phyloP scores from a whole-genome alignment of 2,888 invertebrate genomes.

The Sinotaia quadrata region DNA sequence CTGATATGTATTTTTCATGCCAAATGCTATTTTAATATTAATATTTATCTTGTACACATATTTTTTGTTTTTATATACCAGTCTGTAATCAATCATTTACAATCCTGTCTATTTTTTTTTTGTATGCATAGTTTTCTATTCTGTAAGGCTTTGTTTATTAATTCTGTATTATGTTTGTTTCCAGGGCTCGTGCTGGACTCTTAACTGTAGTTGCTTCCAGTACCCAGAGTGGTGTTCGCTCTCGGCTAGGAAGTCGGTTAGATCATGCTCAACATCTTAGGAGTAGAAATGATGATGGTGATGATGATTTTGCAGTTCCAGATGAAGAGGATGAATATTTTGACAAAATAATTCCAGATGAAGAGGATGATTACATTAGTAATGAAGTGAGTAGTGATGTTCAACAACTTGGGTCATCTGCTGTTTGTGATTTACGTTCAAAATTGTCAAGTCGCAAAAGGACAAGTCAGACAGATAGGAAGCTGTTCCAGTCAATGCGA shows the following conservation, averaged over 20 bases:
- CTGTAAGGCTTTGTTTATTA: background rate
- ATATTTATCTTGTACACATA: background rate
- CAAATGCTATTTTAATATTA: background rate
- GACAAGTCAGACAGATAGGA: background rate
- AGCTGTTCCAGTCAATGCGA: conserved; percentile 11
- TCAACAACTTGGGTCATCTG: background rate
- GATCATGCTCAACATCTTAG: background rate
- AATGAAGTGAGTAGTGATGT: no score
- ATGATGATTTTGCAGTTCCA: background rate
- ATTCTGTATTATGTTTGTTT: background rate
- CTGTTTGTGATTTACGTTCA: conserved; percentile 4
- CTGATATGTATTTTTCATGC: no score
- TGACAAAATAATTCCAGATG: background rate
- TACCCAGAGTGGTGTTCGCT: background rate
- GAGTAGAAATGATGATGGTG: conserved; percentile 4
- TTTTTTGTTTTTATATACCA: background rate
- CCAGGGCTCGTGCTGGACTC: conserved; percentile 8
- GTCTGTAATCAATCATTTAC: no score
- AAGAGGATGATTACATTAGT: no score
- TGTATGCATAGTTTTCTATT: background rate
- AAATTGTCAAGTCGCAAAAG: conserved; percentile 7
- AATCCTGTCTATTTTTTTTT: background rate
- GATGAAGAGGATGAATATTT: background rate
- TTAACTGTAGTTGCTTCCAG: conserved; percentile 9
- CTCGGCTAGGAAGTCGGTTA: conserved; percentile 1